Evolutionary conservation across 2,888 invertebrate species (phyloP), one percentile per base, ranked within the genome.

Genomic region (Acanthosepion lycidas): DNA sequence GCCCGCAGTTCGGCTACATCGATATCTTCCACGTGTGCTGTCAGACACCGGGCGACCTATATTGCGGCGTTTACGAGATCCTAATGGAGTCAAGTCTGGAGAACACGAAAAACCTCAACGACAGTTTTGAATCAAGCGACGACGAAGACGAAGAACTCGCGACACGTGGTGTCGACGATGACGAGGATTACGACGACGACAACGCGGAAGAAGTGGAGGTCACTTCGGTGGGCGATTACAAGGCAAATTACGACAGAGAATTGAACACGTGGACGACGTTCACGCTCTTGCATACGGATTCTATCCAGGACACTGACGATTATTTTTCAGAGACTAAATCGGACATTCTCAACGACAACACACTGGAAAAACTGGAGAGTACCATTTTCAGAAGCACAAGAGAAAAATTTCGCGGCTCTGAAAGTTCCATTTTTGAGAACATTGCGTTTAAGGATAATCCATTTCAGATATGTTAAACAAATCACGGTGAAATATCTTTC

Each of bases 291-390:
- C 95, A 95, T 91, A 95, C 95, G n/a, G 95, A 95, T 92, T 95
- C 95, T 3, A 95, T 95, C 92, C 95, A 94, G 18, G 95, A 95
- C 64, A 95, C 95, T 1, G 95, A 95, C 91, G 95, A 95, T 49
- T 94, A 94, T 23, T 94, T 95, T 18, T 95, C 95, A 0, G 95
- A 95, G n/a, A 95, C 95, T n/a, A 94, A 95, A 6, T 95, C 95
- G 23, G 95, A 95, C 59, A 95, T 95, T 51, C 94, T 95, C 51
- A 95, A 95, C 78, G 95, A 95, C 55, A 95, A 95, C 91, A 94
- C 94, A 5, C 49, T 94, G 6, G 92, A 92, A 92, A 92, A 92
- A 51, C 18, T 92, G 53, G 92, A 92, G 23, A 92, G 51, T 92
- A 92, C 92, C 28, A 53, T 92, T 49, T 92, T 92, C 26, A 92